Evolutionary conservation across 23 tunicate genomes (phyloP).

Genomic region (Styela plicata): DNA sequence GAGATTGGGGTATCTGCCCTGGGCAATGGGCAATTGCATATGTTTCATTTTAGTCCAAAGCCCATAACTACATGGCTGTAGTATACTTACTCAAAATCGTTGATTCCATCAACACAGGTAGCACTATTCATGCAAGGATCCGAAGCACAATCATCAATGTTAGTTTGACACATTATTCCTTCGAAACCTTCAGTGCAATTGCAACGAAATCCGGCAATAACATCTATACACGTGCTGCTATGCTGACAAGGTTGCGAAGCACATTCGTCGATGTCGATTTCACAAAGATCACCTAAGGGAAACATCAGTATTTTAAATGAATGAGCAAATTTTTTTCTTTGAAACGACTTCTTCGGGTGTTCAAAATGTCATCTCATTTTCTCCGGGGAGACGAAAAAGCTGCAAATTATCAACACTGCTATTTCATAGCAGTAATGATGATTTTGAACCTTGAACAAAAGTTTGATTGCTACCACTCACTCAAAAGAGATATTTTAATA

Average conservation of each 20-base stretch:
- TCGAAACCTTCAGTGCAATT: constrained; percentile 24
- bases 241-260: constrained; percentile 10
- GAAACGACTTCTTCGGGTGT: background rate
- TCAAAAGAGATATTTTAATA: no score
- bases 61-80: no score
- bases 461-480: background rate
- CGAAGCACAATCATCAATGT: constrained; percentile 38
- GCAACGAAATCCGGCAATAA: constrained; percentile 20
- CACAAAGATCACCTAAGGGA: constrained; percentile 24
- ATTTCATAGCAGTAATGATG: no score
- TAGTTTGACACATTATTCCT: constrained; percentile 21
- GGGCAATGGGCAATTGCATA: no score
- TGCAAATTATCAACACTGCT: no score
- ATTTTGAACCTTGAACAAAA: no score
- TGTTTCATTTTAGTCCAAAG: no score
- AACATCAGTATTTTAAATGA: background rate
- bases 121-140: constrained; percentile 29
- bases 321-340: background rate
- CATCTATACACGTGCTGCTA: constrained; percentile 24
- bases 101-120: constrained; percentile 23
- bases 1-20: no score
- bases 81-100: constrained; percentile 16
- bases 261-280: constrained; percentile 38
- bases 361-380: no score
- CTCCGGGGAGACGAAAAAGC: background rate